A percentile compares a stretch with the other conserved stretches of the same genome.
Conservation (phyloP, 1,140 invertebrate genomes). For the Brachystomella parvula region DNA sequence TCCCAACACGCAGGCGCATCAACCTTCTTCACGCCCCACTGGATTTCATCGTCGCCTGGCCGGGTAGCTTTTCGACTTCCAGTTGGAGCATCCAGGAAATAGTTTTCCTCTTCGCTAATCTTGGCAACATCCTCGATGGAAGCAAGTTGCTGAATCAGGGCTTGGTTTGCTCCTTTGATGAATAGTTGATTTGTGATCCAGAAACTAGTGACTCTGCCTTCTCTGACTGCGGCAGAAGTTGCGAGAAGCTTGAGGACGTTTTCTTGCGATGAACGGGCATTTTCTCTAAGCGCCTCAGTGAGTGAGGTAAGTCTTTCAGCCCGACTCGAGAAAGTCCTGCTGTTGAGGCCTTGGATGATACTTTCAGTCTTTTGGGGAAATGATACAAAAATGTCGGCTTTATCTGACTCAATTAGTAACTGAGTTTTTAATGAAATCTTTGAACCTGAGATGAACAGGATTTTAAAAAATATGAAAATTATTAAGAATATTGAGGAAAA, state of each 20-base stretch:
- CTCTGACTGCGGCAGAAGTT: too few relatives aligned
- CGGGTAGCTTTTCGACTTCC: neutral
- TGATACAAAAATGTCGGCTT: neutral
- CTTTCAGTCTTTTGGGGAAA: neutral
- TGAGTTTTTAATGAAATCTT: neutral
- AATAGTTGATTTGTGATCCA: constrained; percentile 14
- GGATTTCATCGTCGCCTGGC: neutral
- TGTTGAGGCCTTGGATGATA: neutral
- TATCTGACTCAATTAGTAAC: neutral
- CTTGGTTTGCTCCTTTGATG: neutral
- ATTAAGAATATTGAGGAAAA: neutral
- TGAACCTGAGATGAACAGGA: neutral
- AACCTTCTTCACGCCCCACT: neutral
- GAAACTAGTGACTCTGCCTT: neutral
- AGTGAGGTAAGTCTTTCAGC: neutral
- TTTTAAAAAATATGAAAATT: neutral
- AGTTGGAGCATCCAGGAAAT: neutral
- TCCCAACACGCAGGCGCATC: neutral
- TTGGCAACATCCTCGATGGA: neutral
- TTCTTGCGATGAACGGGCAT: neutral
- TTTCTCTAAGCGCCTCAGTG: neutral
- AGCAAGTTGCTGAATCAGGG: neutral
- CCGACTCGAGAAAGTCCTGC: neutral
- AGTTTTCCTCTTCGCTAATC: neutral
- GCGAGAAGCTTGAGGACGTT: neutral